Conservation (phyloP, 1,140 invertebrate genomes). For the Meloidogyne chitwoodi region DNA sequence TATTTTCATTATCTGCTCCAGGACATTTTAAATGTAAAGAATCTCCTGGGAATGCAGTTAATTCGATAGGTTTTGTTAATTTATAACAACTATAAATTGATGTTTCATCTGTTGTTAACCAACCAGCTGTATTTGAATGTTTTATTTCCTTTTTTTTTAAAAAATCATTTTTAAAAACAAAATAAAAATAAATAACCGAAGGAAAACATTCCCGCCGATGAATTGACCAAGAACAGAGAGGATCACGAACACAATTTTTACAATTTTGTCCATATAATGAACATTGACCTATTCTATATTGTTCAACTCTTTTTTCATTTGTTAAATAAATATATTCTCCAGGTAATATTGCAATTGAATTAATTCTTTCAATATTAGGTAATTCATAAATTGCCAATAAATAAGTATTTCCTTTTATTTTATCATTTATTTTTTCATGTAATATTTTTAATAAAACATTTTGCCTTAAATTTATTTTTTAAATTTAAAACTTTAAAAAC, state of each 20-base stretch:
- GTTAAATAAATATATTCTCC: conserved; percentile 51
- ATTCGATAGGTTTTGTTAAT: conserved; percentile 28
- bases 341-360: conserved; percentile 46
- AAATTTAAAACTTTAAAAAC: not conserved
- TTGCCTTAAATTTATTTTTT: not conserved
- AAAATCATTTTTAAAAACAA: not conserved
- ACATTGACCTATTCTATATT: conserved; percentile 53
- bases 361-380: conserved; percentile 7
- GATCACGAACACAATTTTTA: conserved; percentile 47
- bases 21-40: conserved; percentile 32
- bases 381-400: conserved; percentile 38
- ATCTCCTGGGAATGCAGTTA: conserved; percentile 48
- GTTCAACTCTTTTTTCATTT: conserved; percentile 26
- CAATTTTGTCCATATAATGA: conserved; percentile 35
- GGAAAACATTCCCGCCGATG: conserved; percentile 41
- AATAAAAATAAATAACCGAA: not conserved
- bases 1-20: not conserved
- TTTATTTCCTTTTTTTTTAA: conserved; percentile 20
- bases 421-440: not conserved
- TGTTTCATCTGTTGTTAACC: conserved; percentile 32
- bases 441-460: not conserved
- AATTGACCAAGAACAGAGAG: conserved; percentile 59
- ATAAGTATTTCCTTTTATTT: not conserved
- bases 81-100: conserved; percentile 30
- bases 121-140: conserved; percentile 48